These are phyloP conservation scores for Steatocranus sp. DNA, from an alignment of 2,797 vertebrate genomes.

Conservation along the genomic window DNA sequence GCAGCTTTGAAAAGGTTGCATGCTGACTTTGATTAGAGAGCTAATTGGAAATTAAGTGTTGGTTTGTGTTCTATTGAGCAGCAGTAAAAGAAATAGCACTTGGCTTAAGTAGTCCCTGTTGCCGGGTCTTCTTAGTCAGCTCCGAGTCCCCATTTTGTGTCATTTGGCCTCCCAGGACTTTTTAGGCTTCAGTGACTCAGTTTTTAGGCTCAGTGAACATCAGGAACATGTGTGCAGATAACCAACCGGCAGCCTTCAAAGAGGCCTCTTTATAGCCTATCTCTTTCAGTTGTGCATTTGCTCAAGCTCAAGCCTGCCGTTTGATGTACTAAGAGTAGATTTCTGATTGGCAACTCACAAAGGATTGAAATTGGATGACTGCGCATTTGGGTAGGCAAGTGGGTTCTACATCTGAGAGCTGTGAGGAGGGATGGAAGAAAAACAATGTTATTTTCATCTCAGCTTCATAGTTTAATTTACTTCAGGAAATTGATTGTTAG, in stretches of 20 bases:
- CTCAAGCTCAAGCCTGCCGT: slow-evolving; percentile 45
- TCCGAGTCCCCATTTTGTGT: slow-evolving; percentile 27
- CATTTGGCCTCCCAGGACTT: slow-evolving; percentile 30
- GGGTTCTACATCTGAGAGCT: slow-evolving; percentile 48
- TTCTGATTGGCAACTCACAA: slow-evolving; percentile 72
- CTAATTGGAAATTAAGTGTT: slow-evolving; percentile 68
- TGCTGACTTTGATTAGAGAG: slow-evolving; percentile 51
- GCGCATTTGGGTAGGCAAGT: slow-evolving; percentile 46
- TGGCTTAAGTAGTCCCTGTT: slow-evolving; percentile 50
- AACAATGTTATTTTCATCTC: slow-evolving; percentile 26
- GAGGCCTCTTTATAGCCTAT: slow-evolving; percentile 36
- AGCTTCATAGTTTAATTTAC: slow-evolving; percentile 19
- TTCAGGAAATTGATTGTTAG: slow-evolving; percentile 11
- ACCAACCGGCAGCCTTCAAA: slow-evolving; percentile 51
- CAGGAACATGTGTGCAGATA: slow-evolving; percentile 53
- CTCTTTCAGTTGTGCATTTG: slow-evolving; percentile 34
- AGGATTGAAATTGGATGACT: slow-evolving; percentile 63
- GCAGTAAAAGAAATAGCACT: slow-evolving; percentile 46
- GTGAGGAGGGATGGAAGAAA: slow-evolving; percentile 31
- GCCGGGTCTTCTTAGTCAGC: slow-evolving; percentile 33
- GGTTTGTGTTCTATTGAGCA: slow-evolving; percentile 62
- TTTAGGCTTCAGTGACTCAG: slow-evolving; percentile 19
- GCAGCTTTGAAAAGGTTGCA: slow-evolving; percentile 51
- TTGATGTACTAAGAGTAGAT: slow-evolving; percentile 61
- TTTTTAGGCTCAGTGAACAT: slow-evolving; percentile 9